Conservation (phyloP, 2,113 vertebrate genomes). For the Haemorhous mexicanus region DNA sequence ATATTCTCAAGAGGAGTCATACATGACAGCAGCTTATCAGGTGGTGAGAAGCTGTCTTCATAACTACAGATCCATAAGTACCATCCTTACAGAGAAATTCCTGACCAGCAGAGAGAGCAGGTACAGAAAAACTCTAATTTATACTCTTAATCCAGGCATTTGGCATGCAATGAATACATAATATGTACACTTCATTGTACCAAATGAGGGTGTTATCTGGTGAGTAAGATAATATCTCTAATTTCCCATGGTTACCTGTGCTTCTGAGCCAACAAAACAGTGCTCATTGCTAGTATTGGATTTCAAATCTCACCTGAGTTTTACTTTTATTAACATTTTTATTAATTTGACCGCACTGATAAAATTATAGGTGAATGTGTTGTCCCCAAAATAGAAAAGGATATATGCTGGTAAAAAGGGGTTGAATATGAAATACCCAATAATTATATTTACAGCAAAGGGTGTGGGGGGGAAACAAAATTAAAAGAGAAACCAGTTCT, state of each 20-base stretch:
- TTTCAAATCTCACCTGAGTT: background rate
- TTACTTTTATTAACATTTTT: background rate
- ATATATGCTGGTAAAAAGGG: background rate
- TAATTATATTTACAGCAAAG: background rate
- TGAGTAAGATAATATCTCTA: background rate
- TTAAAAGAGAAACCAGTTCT: background rate
- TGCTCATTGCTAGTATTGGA: background rate
- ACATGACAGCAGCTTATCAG: background rate
- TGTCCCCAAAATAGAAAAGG: background rate
- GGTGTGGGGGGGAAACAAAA: accelerated
- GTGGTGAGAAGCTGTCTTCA: background rate
- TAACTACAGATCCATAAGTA: background rate
- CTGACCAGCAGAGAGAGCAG: background rate
- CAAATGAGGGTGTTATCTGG: background rate
- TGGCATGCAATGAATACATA: background rate
- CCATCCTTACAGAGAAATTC: background rate
- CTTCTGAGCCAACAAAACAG: background rate
- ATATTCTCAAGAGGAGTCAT: background rate
- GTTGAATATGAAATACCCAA: background rate
- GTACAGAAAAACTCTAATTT: background rate
- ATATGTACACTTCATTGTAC: background rate
- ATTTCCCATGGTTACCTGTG: background rate
- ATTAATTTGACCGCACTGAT: background rate
- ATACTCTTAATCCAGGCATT: background rate
- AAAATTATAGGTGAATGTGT: background rate